Percentiles rank a stretch among this genome's conserved stretches.
These are phyloP conservation scores for Steinernema khuongi DNA, from an alignment of 1,140 invertebrate species.

Conservation along the genomic window DNA sequence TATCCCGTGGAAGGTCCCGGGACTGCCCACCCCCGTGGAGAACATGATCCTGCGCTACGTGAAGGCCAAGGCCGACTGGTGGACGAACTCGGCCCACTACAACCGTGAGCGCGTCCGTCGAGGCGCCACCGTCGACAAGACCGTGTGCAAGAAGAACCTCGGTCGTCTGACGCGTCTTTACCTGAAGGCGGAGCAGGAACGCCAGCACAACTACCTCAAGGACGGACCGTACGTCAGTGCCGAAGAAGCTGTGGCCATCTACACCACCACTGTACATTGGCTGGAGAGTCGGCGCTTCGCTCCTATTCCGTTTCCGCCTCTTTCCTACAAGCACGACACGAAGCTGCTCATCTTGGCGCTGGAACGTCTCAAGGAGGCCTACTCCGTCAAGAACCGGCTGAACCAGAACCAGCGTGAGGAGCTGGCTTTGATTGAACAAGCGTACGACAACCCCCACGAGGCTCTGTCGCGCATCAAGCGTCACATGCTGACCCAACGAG, in stretches of 20 bases:
- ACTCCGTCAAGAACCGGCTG: conserved; percentile 92
- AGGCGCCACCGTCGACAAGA: conserved; percentile 82
- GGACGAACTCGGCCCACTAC: conserved; percentile 99
- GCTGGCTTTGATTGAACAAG: conserved; percentile 94
- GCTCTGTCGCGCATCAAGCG: conserved; percentile 96
- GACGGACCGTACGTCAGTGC: conserved; percentile 97
- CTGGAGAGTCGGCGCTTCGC: conserved; percentile 93
- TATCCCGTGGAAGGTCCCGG: conserved; percentile 99
- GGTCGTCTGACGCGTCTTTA: conserved; percentile 91
- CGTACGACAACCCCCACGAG: conserved; percentile 99
- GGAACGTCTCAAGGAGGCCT: conserved; percentile 94
- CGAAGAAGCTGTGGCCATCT: conserved; percentile 98
- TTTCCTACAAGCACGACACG: conserved; percentile 99
- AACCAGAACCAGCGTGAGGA: conserved; percentile 99
- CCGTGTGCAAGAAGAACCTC: conserved; percentile 98
- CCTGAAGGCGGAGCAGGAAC: conserved; percentile 94
- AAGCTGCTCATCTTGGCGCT: conserved; percentile 92
- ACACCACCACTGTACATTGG: conserved; percentile 99
- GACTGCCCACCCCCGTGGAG: conserved; percentile 95
- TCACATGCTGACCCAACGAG: conserved; percentile 92
- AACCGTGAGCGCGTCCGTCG: conserved; percentile 79
- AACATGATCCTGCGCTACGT: conserved; percentile 99
- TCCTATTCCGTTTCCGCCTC: conserved; percentile 95
- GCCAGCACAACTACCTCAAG: conserved; percentile 98
- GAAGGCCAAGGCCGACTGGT: conserved; percentile 99